phyloP scores from a whole-genome alignment of 2,888 invertebrate genomes.

The Camponotus fellah region DNA sequence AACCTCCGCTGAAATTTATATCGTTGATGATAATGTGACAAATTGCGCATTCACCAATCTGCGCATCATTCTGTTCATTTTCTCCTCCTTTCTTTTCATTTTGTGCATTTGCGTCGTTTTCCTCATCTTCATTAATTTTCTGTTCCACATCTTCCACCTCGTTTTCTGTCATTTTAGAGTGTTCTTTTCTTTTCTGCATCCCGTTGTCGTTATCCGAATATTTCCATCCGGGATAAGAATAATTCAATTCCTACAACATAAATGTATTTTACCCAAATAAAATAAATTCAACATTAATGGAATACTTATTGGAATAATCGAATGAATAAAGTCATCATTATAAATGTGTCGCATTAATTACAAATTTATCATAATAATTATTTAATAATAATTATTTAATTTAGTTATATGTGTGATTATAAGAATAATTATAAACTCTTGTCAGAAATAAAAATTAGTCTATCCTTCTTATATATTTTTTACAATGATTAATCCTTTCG shows the following conservation, averaged over 20 bases:
- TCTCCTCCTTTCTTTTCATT: constrained; percentile 63
- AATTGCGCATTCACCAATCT: constrained; percentile 72
- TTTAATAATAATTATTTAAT: too few species aligned
- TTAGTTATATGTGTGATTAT: background rate
- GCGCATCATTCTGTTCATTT: constrained; percentile 33
- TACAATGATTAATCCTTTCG: background rate
- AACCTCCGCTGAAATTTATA: constrained; percentile 59
- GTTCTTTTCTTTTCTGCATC: constrained; percentile 47
- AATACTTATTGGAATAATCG: background rate
- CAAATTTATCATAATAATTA: constrained; percentile 19
- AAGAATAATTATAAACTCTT: background rate
- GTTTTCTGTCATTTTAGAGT: constrained; percentile 8
- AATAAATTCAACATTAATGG: background rate
- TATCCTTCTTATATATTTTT: background rate
- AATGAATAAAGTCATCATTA: background rate
- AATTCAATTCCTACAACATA: constrained; percentile 46
- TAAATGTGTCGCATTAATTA: background rate
- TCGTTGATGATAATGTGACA: constrained; percentile 76
- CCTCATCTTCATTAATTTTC: constrained; percentile 27
- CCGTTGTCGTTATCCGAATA: constrained; percentile 43
- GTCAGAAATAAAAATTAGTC: background rate
- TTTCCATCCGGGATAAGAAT: constrained; percentile 38
- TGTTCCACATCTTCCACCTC: constrained; percentile 10
- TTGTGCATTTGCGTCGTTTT: constrained; percentile 30
- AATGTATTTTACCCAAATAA: constrained; percentile 47